Evolutionary conservation across 2,888 invertebrate species (phyloP).

Genomic region (Clistopyga incitator): DNA sequence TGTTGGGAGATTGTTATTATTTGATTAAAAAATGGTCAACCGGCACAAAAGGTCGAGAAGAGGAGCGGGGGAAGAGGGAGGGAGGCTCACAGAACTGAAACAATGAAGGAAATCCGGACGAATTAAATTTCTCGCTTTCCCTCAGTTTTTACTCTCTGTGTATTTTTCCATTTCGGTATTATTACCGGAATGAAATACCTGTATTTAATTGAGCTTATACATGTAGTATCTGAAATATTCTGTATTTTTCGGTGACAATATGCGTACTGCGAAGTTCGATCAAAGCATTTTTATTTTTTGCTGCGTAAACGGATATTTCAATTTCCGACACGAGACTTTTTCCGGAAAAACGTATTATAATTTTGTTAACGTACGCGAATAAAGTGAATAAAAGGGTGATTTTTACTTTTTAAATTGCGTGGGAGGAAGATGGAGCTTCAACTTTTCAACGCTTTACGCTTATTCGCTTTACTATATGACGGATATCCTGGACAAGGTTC

Average conservation of each 20-base stretch:
- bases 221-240: slow-evolving; percentile 39
- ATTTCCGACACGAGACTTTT: slow-evolving; percentile 12
- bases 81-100: slow-evolving; percentile 12
- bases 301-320: slow-evolving; percentile 17
- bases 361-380: slow-evolving; percentile 12
- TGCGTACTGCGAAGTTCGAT: slow-evolving; percentile 15
- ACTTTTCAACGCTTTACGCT: slow-evolving; percentile 44
- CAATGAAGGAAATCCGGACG: slow-evolving; percentile 55
- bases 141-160: slow-evolving; percentile 13
- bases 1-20: slow-evolving; percentile 51
- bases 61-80: neutral
- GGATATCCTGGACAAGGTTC: slow-evolving; percentile 75
- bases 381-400: slow-evolving; percentile 7
- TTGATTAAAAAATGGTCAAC: slow-evolving; percentile 59
- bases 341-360: slow-evolving; percentile 19
- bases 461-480: slow-evolving; percentile 67
- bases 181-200: slow-evolving; percentile 43
- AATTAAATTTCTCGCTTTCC: slow-evolving; percentile 48
- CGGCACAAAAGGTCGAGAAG: slow-evolving; percentile 15
- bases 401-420: neutral
- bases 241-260: neutral
- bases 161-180: slow-evolving; percentile 36
- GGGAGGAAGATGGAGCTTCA: slow-evolving; percentile 29
- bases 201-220: slow-evolving; percentile 33
- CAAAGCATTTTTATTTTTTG: slow-evolving; percentile 15